phyloP scores from a whole-genome alignment of 2,888 invertebrate species.

The Glyphotaelius pellucidus region DNA sequence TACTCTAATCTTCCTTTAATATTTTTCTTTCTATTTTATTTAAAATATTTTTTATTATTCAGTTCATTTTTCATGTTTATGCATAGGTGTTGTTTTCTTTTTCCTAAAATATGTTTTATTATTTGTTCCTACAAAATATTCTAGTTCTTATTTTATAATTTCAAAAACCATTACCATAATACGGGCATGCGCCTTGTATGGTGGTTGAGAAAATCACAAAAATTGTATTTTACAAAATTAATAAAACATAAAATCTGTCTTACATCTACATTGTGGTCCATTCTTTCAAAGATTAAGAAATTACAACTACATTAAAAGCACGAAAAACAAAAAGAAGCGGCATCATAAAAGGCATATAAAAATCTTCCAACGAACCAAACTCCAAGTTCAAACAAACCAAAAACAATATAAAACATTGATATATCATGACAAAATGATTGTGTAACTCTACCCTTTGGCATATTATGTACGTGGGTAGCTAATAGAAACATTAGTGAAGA shows the following conservation, averaged over 20 bases:
- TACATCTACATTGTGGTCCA: neutral
- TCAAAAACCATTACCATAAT: too few species aligned
- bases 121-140: too few species aligned
- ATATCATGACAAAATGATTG: neutral
- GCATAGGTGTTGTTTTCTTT: too few species aligned
- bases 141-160: too few species aligned
- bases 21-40: too few species aligned
- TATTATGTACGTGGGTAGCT: conserved; percentile 48
- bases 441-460: conserved; percentile 16
- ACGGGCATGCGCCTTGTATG: too few species aligned
- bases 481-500: conserved; percentile 52
- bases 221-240: too few species aligned
- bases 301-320: neutral
- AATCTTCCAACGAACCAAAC: neutral
- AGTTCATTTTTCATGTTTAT: too few species aligned
- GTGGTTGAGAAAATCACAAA: too few species aligned
- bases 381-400: neutral
- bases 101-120: too few species aligned
- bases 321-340: neutral
- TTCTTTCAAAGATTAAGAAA: conserved; percentile 32
- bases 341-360: neutral
- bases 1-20: too few species aligned
- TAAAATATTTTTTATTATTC: too few species aligned
- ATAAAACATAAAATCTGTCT: neutral
- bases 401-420: neutral